Base-by-base conservation (phyloP, 2,888 invertebrate genomes). In the Chaitophorus viminalis region DNA sequence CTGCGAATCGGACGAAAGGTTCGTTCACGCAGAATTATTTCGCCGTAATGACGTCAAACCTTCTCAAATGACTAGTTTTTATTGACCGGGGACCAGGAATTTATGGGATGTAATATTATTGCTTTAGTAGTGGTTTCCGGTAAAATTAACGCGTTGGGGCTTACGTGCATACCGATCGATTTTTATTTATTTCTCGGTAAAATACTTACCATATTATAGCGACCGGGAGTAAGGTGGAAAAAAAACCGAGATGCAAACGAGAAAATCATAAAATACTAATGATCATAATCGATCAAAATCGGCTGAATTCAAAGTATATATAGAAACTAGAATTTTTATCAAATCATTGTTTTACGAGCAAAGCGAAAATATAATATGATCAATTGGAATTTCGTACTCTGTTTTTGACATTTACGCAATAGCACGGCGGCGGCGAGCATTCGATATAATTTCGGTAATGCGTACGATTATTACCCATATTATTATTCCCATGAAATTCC, bases 31-130 rank as follows among this genome's bases (percentile, higher is more conserved):
- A 36, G 3, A 29, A 21, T 70, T 70, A 81, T 70, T 68, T 29
- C 31, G n/a, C 25, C 36, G 79, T n/a, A 46, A 46, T 65, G 60
- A 3, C 31, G 46, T 46, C 68, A 68, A 46, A 8, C 68, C 39
- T 21, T 81, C 36, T 79, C 68, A 3, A 46, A 81, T 70, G 81
- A 70, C 68, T 70, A 81, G 70, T 81, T 81, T 81, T 70, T 46
- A 81, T 46, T 29, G n/a, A 25, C 31, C 11, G 31, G 31, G 6
- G 6, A 79, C 68, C 21, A 68, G 70, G 46, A 70, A 70, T 39
- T 70, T 31, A 39, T 70, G 21, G 29, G 33, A 25, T 1, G 29
- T 29, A 1, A 29, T 39, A 68, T n/a, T 36, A 9, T n/a, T 81
- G 68, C n/a, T 21, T 2, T 29, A 29, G 29, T 1, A 11, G 29